Base-by-base conservation (phyloP, 53 echinoderm and acorn worm species). In the Stichopus horrens region DNA sequence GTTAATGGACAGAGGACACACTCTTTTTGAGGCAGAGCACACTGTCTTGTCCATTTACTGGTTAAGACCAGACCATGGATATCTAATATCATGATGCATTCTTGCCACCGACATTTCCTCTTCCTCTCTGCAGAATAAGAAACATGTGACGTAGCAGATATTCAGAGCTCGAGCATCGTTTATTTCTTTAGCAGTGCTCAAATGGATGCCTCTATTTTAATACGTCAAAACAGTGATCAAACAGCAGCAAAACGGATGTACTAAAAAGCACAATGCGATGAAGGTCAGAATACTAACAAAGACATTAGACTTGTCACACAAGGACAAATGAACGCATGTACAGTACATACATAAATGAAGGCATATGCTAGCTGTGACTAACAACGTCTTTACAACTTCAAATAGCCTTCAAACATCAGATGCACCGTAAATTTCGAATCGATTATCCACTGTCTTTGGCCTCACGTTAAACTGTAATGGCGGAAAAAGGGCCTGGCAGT, bases 171-270 rank as follows among this genome's bases (percentile, higher is more conserved):
- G 19, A 7, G 71, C 4, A 71, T 71, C 71, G 14, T 71, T 71
- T 71, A 71, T 71, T 71, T 71, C 71, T 71, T 71, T 71, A 71
- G 71, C 71, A 71, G n/a, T 71, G 16, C 71, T 71, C 71, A 71
- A 71, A 71, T 71, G 14, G 71, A 71, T 71, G 71, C 71, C 71
- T 71, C 18, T 6, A 71, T 71, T 71, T 71, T 21, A 71, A 63
- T 63, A 63, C 63, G 63, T 63, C 63, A 63, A 37, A 71, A 71
- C 71, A 71, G 71, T 71, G 18, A 6, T n/a, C 71, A 71, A 71
- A 4, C 71, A 71, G 19, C 19, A 71, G 71, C n/a, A 7, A 71
- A 71, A 18, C 19, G 14, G 37, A 37, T 37, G 2, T 37, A 71
- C 71, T 71, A 71, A 71, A 71, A 37, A 37, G 37, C 71, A 71